Evolutionary conservation across 1,140 invertebrate genomes (phyloP).

Genomic region (Phocides pigmalion): DNA sequence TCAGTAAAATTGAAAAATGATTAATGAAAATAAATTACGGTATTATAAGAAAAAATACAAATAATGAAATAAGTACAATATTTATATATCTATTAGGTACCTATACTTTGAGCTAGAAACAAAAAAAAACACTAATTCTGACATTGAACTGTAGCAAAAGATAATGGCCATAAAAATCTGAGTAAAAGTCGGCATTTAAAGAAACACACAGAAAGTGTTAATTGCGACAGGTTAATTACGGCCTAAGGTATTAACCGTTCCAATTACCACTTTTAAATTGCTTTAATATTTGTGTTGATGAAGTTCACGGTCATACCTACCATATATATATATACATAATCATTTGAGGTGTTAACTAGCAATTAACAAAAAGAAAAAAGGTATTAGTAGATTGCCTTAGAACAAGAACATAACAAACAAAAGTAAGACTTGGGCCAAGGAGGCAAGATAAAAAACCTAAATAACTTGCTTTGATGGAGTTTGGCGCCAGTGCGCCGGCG

Average conservation of each 20-base stretch:
- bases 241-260: conserved; percentile 20
- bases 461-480: conserved; percentile 43
- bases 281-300: conserved; percentile 6
- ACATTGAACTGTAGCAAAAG: conserved; percentile 8
- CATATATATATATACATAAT: not conserved
- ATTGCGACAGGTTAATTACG: conserved; percentile 24
- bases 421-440: conserved; percentile 27
- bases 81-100: too few relatives aligned
- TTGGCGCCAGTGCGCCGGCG: conserved; percentile 54
- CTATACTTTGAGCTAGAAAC: not conserved
- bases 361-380: conserved; percentile 7
- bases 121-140: not conserved
- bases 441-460: conserved; percentile 46
- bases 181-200: conserved; percentile 24
- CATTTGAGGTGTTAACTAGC: conserved; percentile 16
- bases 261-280: conserved; percentile 12
- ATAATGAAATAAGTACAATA: too few relatives aligned
- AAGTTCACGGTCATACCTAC: conserved; percentile 12
- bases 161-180: conserved; percentile 6
- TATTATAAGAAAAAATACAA: too few relatives aligned
- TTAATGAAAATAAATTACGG: too few relatives aligned
- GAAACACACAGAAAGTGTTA: conserved; percentile 21
- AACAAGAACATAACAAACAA: conserved; percentile 32
- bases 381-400: conserved; percentile 5
- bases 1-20: too few relatives aligned